Conservation (phyloP, 2,888 invertebrate species). For the Aelia acuminata region DNA sequence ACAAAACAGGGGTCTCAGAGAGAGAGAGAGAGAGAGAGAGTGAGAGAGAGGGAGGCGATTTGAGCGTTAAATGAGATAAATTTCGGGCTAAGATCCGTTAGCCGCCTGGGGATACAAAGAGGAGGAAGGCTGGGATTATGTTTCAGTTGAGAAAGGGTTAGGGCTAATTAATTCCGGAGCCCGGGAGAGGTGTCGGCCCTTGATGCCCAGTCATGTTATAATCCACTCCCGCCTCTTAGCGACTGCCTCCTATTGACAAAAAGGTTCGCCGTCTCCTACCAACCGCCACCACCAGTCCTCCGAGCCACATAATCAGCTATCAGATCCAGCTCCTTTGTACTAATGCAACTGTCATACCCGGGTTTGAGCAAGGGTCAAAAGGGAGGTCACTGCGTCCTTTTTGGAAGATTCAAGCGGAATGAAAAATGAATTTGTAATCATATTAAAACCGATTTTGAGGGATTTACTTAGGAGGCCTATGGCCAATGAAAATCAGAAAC, state of each 20-base stretch:
- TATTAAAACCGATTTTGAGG: too few species aligned
- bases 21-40: too few species aligned
- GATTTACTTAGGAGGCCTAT: too few species aligned
- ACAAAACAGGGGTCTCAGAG: background rate
- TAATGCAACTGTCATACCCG: background rate
- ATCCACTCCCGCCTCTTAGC: background rate
- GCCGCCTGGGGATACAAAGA: slow-evolving; percentile 2
- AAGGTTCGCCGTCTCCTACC: background rate
- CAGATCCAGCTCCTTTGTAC: slow-evolving; percentile 12
- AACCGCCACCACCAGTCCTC: background rate
- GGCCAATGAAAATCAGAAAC: too few species aligned
- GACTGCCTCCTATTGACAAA: slow-evolving; percentile 8
- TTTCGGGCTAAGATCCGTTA: background rate
- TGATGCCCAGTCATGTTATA: slow-evolving; percentile 31
- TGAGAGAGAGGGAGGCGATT: too few species aligned
- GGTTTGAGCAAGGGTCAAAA: background rate
- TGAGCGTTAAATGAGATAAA: slow-evolving; percentile 34
- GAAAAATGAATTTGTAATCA: too few species aligned
- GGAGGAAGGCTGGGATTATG: slow-evolving; percentile 5
- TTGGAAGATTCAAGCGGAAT: background rate
- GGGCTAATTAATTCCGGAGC: slow-evolving; percentile 27
- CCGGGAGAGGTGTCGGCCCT: background rate
- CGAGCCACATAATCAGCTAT: background rate
- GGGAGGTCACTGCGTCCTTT: background rate
- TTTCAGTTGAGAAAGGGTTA: slow-evolving; percentile 31